Conservation (phyloP, 2,797 vertebrate species). For the Tapirus indicus region DNA sequence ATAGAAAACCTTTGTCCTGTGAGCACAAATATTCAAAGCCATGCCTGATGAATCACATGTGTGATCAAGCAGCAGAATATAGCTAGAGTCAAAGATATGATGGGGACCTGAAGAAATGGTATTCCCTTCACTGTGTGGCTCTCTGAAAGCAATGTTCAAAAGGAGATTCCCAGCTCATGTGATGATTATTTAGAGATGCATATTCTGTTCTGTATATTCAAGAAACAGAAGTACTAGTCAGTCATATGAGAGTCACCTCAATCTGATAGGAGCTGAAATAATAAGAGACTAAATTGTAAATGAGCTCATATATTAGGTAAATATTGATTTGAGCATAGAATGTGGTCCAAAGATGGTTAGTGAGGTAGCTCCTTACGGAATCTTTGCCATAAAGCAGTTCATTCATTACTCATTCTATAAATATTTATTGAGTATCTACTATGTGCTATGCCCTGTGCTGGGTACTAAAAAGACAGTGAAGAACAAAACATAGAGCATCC, state of each 20-base stretch:
- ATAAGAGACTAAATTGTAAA: not conserved
- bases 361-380: not conserved
- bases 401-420: slow-evolving; percentile 18
- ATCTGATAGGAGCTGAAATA: not conserved
- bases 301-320: slow-evolving; percentile 15
- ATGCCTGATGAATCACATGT: not conserved
- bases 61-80: not conserved
- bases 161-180: not conserved
- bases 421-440: slow-evolving; percentile 39
- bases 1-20: not conserved
- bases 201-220: not conserved
- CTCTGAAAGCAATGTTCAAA: slow-evolving; percentile 44
- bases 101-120: not conserved
- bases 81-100: not conserved
- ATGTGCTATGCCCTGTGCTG: not conserved
- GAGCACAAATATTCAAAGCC: not conserved
- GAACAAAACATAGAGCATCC: not conserved
- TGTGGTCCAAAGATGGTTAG: not conserved
- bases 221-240: not conserved
- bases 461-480: not conserved
- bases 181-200: not conserved
- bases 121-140: not conserved
- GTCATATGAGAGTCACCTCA: not conserved
- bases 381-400: not conserved
- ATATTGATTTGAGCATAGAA: slow-evolving; percentile 31